A percentile compares a stretch with the other conserved stretches of the same genome.
Conservation (phyloP, 2,888 invertebrate species). For the Argyra leucocephala region DNA sequence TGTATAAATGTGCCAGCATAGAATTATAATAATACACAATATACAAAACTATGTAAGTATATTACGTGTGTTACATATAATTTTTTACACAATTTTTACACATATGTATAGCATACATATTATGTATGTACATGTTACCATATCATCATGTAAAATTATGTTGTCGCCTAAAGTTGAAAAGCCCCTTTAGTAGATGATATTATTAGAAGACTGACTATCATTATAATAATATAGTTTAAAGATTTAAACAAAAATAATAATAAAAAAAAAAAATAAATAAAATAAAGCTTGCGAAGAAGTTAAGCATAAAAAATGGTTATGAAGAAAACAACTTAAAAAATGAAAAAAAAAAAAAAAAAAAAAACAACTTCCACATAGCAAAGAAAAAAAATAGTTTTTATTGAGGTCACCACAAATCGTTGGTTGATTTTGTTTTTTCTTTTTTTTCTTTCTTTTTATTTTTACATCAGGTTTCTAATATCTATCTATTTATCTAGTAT, state of each 20-base stretch:
- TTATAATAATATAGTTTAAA: background rate
- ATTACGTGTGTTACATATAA: too few relatives aligned
- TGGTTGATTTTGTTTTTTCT: background rate
- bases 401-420: conserved; percentile 6
- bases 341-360: conserved; percentile 1
- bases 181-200: background rate
- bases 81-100: too few relatives aligned
- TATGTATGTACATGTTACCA: background rate
- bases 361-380: background rate
- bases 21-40: too few relatives aligned
- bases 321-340: too few relatives aligned
- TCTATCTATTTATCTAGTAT: background rate
- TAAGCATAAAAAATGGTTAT: conserved; percentile 6
- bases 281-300: background rate
- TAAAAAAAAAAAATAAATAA: background rate
- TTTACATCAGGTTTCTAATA: background rate
- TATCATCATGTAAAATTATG: background rate
- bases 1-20: too few relatives aligned
- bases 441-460: background rate
- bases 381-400: background rate
- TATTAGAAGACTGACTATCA: background rate
- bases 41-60: too few relatives aligned
- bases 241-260: background rate
- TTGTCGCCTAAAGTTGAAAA: conserved; percentile 3
- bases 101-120: background rate